These are phyloP conservation scores for Geotrypetes seraphini DNA, from an alignment of 2,797 vertebrate species.

Conservation along the genomic window DNA sequence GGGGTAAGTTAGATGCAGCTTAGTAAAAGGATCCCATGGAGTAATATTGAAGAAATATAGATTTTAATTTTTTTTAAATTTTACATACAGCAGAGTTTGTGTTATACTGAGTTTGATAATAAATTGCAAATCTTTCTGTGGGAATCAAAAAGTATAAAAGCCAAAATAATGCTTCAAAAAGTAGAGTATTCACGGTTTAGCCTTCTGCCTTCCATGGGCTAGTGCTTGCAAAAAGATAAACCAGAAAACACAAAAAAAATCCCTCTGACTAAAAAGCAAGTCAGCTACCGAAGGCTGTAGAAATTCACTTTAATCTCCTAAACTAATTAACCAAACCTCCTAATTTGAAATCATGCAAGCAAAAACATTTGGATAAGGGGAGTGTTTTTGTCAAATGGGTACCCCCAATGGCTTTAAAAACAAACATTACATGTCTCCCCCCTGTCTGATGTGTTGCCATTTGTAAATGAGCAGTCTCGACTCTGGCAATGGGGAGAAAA, in stretches of 20 bases:
- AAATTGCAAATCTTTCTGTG: too few species aligned
- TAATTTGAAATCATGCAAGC: slow-evolving; percentile 62
- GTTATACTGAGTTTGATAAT: too few species aligned
- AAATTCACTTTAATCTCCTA: slow-evolving; percentile 52
- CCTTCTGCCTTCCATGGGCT: slow-evolving; percentile 17
- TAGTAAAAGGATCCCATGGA: too few species aligned
- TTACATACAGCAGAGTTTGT: too few species aligned
- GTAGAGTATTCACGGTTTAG: slow-evolving; percentile 17
- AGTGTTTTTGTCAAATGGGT: slow-evolving; percentile 50
- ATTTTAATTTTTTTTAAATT: too few species aligned
- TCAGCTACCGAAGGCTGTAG: slow-evolving; percentile 35
- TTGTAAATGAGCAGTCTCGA: slow-evolving; percentile 52
- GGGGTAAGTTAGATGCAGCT: too few species aligned
- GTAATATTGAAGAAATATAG: too few species aligned
- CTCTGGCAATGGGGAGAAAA: slow-evolving; percentile 41
- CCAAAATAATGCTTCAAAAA: slow-evolving; percentile 20
- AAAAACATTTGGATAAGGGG: slow-evolving; percentile 49
- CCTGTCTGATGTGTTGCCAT: slow-evolving; percentile 46
- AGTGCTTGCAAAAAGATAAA: too few species aligned
- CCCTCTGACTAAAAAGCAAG: slow-evolving; percentile 11
- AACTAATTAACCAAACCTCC: slow-evolving; percentile 56
- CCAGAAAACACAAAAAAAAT: too few species aligned
- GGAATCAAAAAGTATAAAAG: slow-evolving; percentile 12
- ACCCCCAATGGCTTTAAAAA: slow-evolving; percentile 50
- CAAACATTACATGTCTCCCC: slow-evolving; percentile 46